Conservation (phyloP, 1,140 invertebrate species). For the Drosophila navojoa region DNA sequence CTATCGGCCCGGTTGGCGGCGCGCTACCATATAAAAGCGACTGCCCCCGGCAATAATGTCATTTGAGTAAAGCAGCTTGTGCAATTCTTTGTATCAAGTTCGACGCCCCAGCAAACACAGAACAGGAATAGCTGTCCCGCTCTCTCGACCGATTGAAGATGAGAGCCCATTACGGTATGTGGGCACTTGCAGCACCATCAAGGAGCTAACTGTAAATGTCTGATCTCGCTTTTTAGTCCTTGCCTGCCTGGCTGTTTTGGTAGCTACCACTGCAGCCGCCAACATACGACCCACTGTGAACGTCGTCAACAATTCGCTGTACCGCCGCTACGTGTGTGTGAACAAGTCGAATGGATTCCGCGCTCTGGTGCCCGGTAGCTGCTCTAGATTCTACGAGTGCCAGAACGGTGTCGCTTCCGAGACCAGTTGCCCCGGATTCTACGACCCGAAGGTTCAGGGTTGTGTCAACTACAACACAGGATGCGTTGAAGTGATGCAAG, state of each 20-base stretch:
- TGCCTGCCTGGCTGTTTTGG: conserved; percentile 53
- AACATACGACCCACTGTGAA: conserved; percentile 43
- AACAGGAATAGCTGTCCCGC: conserved; percentile 53
- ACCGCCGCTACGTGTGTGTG: conserved; percentile 61
- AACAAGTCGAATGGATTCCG: conserved; percentile 64
- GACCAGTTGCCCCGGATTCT: conserved; percentile 61
- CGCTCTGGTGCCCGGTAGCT: conserved; percentile 73
- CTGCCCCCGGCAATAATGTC: conserved; percentile 37
- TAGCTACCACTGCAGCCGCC: conserved; percentile 46
- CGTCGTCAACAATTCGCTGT: conserved; percentile 62
- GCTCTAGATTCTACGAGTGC: conserved; percentile 73
- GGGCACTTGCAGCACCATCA: not conserved
- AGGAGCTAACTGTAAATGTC: conserved; percentile 35
- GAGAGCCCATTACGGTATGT: conserved; percentile 58
- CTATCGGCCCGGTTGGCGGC: not conserved
- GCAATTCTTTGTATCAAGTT: conserved; percentile 40
- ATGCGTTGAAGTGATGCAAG: conserved; percentile 47
- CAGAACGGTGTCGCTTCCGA: conserved; percentile 52
- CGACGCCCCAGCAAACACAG: conserved; percentile 7
- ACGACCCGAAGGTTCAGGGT: conserved; percentile 52
- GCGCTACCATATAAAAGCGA: conserved; percentile 62
- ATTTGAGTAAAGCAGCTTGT: conserved; percentile 52
- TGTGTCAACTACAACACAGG: conserved; percentile 71
- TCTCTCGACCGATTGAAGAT: conserved; percentile 41
- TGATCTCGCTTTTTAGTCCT: conserved; percentile 42